Evolutionary conservation across 2,113 vertebrate species (phyloP).

Genomic region (Oceanodroma tethys): DNA sequence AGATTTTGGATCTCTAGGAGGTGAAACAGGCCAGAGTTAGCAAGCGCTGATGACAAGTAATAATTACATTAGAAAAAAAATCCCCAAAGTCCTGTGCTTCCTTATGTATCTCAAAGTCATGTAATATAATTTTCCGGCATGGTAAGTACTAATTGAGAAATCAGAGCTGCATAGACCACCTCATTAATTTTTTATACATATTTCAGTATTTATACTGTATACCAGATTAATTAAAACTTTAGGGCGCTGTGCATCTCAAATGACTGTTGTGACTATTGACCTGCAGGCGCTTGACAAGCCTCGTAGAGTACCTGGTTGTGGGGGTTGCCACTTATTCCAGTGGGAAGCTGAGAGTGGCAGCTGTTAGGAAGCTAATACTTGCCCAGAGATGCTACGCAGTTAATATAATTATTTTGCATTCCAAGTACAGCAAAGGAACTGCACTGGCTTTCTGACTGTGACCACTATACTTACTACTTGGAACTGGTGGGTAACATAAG

Average conservation of each 20-base stretch:
- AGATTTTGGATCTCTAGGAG: neutral
- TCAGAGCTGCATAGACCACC: constrained; percentile 66
- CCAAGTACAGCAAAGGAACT: neutral
- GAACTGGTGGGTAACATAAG: neutral
- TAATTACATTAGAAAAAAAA: constrained; percentile 51
- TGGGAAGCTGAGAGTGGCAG: constrained; percentile 50
- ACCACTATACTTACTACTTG: neutral
- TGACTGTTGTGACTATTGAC: constrained; percentile 65
- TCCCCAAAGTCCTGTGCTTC: constrained; percentile 49
- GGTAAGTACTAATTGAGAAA: constrained; percentile 72
- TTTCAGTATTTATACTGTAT: constrained; percentile 66
- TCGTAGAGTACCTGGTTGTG: constrained; percentile 31
- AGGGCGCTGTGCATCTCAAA: constrained; percentile 60
- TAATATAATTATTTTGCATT: constrained; percentile 49
- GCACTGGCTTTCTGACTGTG: neutral
- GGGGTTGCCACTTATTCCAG: constrained; percentile 39
- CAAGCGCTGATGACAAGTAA: constrained; percentile 55
- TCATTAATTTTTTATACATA: constrained; percentile 72
- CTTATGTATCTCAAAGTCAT: constrained; percentile 64
- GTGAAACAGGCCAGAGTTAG: constrained; percentile 35
- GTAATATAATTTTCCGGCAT: constrained; percentile 65
- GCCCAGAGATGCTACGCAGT: neutral
- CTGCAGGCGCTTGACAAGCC: constrained; percentile 42
- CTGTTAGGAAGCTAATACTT: constrained; percentile 47
- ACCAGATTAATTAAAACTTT: constrained; percentile 68